Conservation (phyloP, 2,113 vertebrate species). For the Piaya cayana region DNA sequence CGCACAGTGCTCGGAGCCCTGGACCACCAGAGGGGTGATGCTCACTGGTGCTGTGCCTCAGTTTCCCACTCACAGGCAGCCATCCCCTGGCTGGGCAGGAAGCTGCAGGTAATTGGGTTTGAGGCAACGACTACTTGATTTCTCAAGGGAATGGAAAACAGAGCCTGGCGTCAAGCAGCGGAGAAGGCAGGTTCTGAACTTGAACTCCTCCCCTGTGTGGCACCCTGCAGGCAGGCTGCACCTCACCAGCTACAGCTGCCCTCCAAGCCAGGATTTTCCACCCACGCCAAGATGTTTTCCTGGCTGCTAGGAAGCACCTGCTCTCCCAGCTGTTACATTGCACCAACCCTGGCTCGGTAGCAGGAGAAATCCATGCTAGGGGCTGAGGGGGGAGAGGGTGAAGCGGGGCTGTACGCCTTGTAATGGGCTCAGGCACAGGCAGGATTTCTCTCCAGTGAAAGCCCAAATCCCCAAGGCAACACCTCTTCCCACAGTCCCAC, state of each 20-base stretch:
- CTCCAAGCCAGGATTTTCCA: background rate
- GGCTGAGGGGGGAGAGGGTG: background rate
- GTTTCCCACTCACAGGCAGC: background rate
- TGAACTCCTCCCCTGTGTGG: background rate
- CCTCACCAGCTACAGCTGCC: background rate
- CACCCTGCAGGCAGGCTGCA: background rate
- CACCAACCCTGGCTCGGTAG: background rate
- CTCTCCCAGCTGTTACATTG: background rate
- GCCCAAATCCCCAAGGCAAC: background rate
- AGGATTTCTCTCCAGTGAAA: background rate
- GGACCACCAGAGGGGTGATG: background rate
- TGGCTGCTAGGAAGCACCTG: background rate
- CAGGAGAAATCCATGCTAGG: background rate
- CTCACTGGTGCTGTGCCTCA: background rate
- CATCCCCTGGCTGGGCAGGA: background rate
- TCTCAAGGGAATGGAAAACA: background rate
- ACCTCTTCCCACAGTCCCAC: background rate
- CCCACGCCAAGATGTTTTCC: background rate
- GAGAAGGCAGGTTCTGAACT: background rate
- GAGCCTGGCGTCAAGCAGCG: background rate
- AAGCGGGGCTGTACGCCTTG: background rate
- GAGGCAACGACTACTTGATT: background rate
- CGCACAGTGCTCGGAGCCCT: background rate
- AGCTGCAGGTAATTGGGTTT: background rate
- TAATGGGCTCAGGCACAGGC: background rate